Evolutionary conservation across 2,888 invertebrate species (phyloP).

Genomic region (Tachystola acroxantha): DNA sequence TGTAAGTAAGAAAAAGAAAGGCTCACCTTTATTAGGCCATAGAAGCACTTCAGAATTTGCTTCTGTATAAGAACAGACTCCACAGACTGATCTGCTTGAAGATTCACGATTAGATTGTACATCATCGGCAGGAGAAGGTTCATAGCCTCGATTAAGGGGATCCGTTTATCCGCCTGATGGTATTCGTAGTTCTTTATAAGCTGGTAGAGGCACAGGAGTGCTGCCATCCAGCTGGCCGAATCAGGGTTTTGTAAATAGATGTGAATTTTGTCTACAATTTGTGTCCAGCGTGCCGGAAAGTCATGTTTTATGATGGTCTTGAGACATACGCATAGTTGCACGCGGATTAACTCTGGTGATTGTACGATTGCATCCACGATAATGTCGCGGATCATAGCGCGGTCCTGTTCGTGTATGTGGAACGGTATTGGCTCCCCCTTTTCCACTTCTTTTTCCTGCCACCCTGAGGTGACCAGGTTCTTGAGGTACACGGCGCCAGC

Average conservation of each 20-base stretch:
- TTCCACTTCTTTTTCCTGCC: constrained; percentile 90
- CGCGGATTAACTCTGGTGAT: constrained; percentile 93
- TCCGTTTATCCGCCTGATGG: constrained; percentile 92
- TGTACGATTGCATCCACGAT: constrained; percentile 98
- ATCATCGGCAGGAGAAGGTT: constrained; percentile 94
- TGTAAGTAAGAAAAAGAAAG: too few species aligned
- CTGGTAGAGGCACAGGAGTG: constrained; percentile 93
- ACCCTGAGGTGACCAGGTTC: constrained; percentile 92
- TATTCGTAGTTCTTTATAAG: constrained; percentile 96
- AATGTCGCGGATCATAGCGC: constrained; percentile 92
- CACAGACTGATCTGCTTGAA: constrained; percentile 91
- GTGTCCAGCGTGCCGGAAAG: constrained; percentile 97
- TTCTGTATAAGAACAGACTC: constrained; percentile 95
- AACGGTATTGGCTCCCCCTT: constrained; percentile 87
- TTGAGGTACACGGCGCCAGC: constrained; percentile 98
- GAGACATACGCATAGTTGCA: constrained; percentile 95
- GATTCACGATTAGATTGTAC: constrained; percentile 87
- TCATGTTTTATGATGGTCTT: constrained; percentile 96
- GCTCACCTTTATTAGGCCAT: constrained; percentile 90
- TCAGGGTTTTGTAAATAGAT: constrained; percentile 95
- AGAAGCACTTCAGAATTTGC: constrained; percentile 92
- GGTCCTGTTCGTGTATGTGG: constrained; percentile 96
- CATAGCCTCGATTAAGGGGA: constrained; percentile 96
- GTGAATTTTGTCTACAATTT: constrained; percentile 96
- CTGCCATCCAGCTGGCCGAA: constrained; percentile 92